These are phyloP conservation scores for Catalaphyllia jardinei DNA, from an alignment of 64 coral and sea anemone genomes.

Conservation along the genomic window DNA sequence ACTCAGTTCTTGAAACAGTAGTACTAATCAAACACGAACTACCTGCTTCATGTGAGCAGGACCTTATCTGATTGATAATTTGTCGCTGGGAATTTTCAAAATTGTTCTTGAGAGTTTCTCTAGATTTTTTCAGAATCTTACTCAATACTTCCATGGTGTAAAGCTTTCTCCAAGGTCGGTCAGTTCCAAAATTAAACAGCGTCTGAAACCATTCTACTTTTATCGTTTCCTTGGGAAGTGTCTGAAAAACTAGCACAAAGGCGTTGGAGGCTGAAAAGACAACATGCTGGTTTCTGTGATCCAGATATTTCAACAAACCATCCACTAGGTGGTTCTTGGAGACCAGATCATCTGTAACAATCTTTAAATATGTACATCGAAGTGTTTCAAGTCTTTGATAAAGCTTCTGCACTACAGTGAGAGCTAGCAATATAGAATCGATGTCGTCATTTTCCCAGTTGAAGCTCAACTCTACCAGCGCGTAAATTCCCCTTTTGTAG, in stretches of 20 bases:
- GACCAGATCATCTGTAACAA: constrained; percentile 1
- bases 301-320: constrained; percentile 12
- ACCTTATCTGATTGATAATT: not conserved
- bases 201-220: not conserved
- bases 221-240: not conserved
- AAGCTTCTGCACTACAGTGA: constrained; percentile 58
- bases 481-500: not conserved
- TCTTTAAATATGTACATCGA: constrained; percentile 10
- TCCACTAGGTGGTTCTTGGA: not conserved
- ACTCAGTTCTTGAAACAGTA: not conserved
- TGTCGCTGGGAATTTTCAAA: not conserved
- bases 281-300: constrained; percentile 37
- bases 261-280: constrained; percentile 46
- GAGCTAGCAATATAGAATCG: constrained; percentile 51
- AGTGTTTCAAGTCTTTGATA: constrained; percentile 10
- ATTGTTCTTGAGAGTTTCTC: not conserved
- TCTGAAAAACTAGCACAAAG: constrained; percentile 7
- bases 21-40: not conserved
- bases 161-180: constrained; percentile 6
- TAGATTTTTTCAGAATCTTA: not conserved
- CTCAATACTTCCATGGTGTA: constrained; percentile 15
- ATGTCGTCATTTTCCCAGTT: not conserved
- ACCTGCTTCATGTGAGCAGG: not conserved
- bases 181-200: constrained; percentile 11
- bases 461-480: not conserved